Conservation (phyloP, 2,113 vertebrate genomes). For the Lethenteron reissneri region DNA sequence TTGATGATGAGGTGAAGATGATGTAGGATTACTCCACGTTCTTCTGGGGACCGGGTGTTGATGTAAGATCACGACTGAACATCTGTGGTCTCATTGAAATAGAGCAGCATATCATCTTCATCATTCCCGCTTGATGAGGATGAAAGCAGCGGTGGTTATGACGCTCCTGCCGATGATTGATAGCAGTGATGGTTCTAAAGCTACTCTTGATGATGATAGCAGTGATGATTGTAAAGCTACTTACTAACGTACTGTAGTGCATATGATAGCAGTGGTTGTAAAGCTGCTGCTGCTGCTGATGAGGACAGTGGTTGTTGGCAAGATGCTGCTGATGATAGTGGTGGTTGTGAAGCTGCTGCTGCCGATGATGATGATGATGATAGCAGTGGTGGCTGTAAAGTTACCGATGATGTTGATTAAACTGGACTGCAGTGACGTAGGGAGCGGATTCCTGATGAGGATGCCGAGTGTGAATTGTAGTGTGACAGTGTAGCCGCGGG, state of each 20-base stretch:
- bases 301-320: neutral
- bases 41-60: too few species aligned
- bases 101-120: too few species aligned
- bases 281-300: neutral
- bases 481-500: too few species aligned
- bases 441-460: too few species aligned
- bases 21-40: too few species aligned
- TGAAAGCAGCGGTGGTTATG: neutral
- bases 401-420: neutral
- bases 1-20: too few species aligned
- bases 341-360: neutral
- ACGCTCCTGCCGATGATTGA: neutral
- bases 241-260: neutral
- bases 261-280: neutral
- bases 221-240: neutral
- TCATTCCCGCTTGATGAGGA: neutral
- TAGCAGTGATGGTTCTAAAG: neutral
- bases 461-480: too few species aligned
- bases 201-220: neutral
- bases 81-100: too few species aligned
- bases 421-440: neutral
- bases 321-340: neutral
- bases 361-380: neutral
- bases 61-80: too few species aligned
- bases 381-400: neutral